phyloP scores from a whole-genome alignment of 2,797 vertebrate genomes.

The Serranus cabrilla region DNA sequence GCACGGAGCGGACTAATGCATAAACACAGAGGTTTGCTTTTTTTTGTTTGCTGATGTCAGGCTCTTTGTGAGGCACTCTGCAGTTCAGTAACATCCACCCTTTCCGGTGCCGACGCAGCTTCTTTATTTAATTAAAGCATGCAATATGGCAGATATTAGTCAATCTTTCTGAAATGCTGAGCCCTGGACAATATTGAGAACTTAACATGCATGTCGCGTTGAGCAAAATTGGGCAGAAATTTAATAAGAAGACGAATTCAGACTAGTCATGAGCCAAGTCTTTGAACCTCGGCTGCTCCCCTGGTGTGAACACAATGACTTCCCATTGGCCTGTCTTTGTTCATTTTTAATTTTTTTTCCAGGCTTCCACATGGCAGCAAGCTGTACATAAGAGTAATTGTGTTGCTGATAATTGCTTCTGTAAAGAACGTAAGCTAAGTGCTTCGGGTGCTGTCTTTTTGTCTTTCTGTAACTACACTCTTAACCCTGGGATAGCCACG shows the following conservation, averaged over 20 bases:
- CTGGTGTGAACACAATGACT: conserved; percentile 30
- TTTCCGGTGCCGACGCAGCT: conserved; percentile 13
- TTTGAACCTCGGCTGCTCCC: conserved; percentile 45
- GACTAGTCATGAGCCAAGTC: conserved; percentile 14
- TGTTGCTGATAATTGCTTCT: conserved; percentile 33
- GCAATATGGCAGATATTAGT: conserved; percentile 19
- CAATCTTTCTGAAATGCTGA: conserved; percentile 16
- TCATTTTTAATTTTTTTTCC: conserved; percentile 26
- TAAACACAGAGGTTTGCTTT: conserved; percentile 36
- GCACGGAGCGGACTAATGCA: conserved; percentile 31
- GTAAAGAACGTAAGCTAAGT: conserved; percentile 4
- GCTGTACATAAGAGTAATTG: background rate
- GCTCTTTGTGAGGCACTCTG: conserved; percentile 26
- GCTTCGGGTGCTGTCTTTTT: conserved; percentile 25
- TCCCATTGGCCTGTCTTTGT: conserved; percentile 17
- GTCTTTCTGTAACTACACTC: conserved; percentile 27
- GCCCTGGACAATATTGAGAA: background rate
- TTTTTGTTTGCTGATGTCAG: conserved; percentile 32
- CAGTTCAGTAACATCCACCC: conserved; percentile 20
- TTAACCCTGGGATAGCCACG: conserved; percentile 8
- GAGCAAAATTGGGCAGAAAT: conserved; percentile 15
- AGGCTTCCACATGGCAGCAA: conserved; percentile 2
- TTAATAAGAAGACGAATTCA: conserved; percentile 9
- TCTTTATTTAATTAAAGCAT: conserved; percentile 32
- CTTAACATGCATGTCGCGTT: conserved; percentile 7